phyloP scores from a whole-genome alignment of 2,113 vertebrate species.

The Phaetusa simplex region DNA sequence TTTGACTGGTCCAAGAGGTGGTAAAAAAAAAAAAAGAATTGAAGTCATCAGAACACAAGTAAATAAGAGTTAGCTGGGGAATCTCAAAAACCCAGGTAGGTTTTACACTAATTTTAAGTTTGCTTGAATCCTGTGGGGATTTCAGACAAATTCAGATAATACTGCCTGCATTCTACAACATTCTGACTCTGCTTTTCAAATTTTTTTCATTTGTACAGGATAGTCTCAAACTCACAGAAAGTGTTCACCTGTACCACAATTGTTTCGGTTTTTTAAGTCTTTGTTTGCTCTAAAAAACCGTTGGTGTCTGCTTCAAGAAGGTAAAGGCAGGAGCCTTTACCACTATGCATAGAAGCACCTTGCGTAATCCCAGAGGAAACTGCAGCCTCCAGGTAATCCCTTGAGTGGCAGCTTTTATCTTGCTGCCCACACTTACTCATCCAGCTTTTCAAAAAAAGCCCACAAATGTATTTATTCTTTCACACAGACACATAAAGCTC shows the following conservation, averaged over 20 bases:
- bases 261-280: not conserved
- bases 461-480: not conserved
- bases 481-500: not conserved
- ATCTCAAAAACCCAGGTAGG: not conserved
- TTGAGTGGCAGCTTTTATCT: not conserved
- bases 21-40: not conserved
- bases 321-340: not conserved
- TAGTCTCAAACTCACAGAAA: not conserved
- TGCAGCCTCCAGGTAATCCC: not conserved
- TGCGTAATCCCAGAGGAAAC: not conserved
- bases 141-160: not conserved
- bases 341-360: not conserved
- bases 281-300: not conserved
- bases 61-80: not conserved
- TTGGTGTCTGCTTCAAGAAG: not conserved
- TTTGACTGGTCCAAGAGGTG: not conserved
- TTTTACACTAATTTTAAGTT: not conserved
- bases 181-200: not conserved
- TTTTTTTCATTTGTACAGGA: not conserved
- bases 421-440: not conserved
- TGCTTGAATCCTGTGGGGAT: not conserved
- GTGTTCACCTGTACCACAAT: not conserved
- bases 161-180: not conserved
- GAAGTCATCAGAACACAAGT: not conserved
- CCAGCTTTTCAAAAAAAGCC: not conserved